Conservation (phyloP, 2,797 vertebrate species). For the Enteromius thamalakanensis region DNA sequence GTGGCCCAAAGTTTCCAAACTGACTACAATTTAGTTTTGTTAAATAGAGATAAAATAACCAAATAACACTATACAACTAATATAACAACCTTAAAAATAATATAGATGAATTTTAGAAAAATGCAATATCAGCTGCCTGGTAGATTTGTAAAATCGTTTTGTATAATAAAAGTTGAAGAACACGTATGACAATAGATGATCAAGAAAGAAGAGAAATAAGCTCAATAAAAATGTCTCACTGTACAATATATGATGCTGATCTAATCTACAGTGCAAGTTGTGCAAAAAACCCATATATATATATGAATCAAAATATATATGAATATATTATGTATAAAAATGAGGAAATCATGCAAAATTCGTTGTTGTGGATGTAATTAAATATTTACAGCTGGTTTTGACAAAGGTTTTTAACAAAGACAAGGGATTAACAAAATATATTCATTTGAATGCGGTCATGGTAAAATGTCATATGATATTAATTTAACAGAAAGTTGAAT, state of each 20-base stretch:
- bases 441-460: not conserved
- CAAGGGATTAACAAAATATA: not conserved
- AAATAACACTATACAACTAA: too few relatives aligned
- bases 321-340: too few relatives aligned
- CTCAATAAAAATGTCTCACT: not conserved
- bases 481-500: not conserved
- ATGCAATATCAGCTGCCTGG: not conserved
- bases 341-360: not conserved
- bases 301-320: too few relatives aligned
- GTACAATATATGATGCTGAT: not conserved
- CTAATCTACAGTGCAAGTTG: not conserved
- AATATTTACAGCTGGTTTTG: not conserved
- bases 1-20: too few relatives aligned
- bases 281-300: too few relatives aligned
- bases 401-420: not conserved
- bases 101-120: too few relatives aligned
- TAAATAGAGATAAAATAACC: too few relatives aligned
- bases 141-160: not conserved
- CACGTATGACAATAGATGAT: not conserved
- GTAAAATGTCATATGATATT: not conserved
- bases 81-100: too few relatives aligned
- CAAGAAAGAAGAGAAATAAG: not conserved
- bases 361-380: not conserved
- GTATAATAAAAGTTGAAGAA: not conserved
- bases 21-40: too few relatives aligned